These are phyloP conservation scores for Archilochus colubris DNA, from an alignment of 2,113 vertebrate genomes.

Conservation along the genomic window DNA sequence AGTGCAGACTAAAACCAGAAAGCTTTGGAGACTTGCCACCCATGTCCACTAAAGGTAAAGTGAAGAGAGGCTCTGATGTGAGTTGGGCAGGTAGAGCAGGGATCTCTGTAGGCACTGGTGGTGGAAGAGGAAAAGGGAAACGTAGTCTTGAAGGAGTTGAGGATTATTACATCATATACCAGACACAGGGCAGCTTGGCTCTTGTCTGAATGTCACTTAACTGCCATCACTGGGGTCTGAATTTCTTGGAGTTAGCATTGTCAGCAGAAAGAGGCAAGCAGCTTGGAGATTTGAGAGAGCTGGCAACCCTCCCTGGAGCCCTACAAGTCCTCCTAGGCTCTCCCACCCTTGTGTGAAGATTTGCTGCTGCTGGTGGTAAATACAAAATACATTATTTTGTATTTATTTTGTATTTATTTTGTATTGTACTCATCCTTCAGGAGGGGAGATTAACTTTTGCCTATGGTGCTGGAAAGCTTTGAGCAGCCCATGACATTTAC, in stretches of 20 bases:
- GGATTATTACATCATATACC: background rate
- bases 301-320: background rate
- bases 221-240: background rate
- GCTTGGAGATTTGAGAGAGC: background rate
- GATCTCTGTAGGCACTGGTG: background rate
- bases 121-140: background rate
- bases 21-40: background rate
- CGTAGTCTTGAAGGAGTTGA: background rate
- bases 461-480: background rate
- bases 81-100: background rate
- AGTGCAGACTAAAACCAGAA: background rate
- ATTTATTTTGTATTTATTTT: no score
- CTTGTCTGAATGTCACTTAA: background rate
- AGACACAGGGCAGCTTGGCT: background rate
- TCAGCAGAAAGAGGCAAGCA: background rate
- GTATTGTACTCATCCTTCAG: background rate
- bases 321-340: rapidly evolving
- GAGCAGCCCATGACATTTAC: background rate
- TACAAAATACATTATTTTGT: background rate
- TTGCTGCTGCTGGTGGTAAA: background rate
- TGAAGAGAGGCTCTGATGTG: background rate
- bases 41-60: background rate
- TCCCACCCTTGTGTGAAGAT: background rate
- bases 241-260: background rate
- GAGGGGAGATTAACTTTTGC: background rate